phyloP scores from a whole-genome alignment of 53 echinoderm and acorn worm genomes.

The Arbacia lixula region DNA sequence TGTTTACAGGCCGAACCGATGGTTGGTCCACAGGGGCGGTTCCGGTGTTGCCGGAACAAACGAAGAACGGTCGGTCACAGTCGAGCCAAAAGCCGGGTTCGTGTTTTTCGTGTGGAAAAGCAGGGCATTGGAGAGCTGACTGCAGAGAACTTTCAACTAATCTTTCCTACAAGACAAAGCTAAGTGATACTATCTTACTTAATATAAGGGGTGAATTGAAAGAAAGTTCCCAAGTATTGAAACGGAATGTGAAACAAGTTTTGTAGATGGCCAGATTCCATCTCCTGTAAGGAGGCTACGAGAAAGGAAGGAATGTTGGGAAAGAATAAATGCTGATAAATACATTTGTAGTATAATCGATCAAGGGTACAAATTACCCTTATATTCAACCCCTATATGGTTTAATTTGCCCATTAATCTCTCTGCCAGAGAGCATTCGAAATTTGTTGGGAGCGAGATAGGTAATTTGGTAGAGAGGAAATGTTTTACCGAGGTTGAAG shows the following conservation, averaged over 20 bases:
- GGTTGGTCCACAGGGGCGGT: too few species aligned
- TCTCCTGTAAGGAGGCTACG: background rate
- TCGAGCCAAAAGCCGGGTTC: conserved; percentile 12
- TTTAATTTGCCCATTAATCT: background rate
- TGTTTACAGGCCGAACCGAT: too few species aligned
- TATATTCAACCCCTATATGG: background rate
- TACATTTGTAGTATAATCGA: background rate
- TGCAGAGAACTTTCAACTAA: background rate
- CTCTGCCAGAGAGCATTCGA: background rate
- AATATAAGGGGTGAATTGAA: background rate
- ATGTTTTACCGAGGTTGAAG: background rate
- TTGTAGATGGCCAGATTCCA: background rate
- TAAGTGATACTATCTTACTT: background rate
- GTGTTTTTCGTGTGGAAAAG: conserved; percentile 14
- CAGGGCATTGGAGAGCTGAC: conserved; percentile 5
- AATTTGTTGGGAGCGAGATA: background rate
- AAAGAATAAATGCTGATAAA: background rate
- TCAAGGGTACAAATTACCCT: background rate
- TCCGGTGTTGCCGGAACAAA: too few species aligned
- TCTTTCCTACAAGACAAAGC: background rate
- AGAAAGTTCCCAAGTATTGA: background rate
- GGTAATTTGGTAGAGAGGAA: background rate
- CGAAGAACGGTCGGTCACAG: too few species aligned
- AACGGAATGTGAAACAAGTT: background rate
- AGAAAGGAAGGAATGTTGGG: background rate